Base-by-base conservation (phyloP, 1,140 invertebrate species). In the Trichonephila inaurata region DNA sequence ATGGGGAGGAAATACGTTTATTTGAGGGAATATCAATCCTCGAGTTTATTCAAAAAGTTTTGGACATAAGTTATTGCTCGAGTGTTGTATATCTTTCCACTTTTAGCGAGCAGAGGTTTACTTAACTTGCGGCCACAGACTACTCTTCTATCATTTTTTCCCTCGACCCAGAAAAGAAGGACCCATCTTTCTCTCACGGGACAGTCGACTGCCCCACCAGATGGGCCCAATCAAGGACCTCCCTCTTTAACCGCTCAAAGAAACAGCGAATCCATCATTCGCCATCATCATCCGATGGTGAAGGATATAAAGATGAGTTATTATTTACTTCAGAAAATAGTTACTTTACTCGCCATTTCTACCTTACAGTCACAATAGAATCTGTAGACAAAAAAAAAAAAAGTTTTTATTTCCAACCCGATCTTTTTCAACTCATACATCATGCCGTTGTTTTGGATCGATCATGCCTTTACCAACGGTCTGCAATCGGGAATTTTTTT, bases 381-480 rank as follows among this genome's bases (percentile, higher is more conserved):
- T 28, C 18, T 33, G 12, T 62, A 40, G 51, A 33, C 12, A n/a
- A 28, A 28, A 18, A 62, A 87, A 62, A 19, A 33, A 40, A 62
- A 87, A 44, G 28, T 87, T 87, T 87, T 62, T 87, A 62, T 83
- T 58, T 58, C 82, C 44, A 51, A 21, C n/a, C 44, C 44, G 40
- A 58, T 83, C 82, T 83, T 83, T 60, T 83, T 60, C 82, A 83
- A 51, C 40, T 64, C 85, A 87, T 87, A 87, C 28, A 87, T 87
- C 85, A 87, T 87, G 85, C 62, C 85, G 28, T 28, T 87, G 85
- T 87, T 87, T 62, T 24, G 40, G 60, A 87, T 87, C 85, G 51
- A 87, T 87, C 51, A 51, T 51, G 51, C 51, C 51, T 51, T 51
- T 51, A 51, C 61, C 61, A 33, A 62, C 16, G 19, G 58, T 61